Conservation (phyloP, 2,113 vertebrate genomes). For the Ancistrus triradiatus region DNA sequence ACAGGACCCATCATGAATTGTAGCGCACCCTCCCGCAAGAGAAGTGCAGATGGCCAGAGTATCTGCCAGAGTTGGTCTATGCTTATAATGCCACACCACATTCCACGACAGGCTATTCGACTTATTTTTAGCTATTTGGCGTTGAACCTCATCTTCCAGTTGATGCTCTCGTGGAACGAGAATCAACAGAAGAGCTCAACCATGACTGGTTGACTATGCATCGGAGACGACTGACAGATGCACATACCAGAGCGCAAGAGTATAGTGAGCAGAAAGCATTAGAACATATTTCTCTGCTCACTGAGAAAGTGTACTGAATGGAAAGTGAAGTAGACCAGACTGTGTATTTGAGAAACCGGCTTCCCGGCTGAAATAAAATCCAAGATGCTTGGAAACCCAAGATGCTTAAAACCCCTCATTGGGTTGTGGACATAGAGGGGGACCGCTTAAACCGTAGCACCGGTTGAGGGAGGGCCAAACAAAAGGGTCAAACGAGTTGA, state of each 20-base stretch:
- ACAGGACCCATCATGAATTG: background rate
- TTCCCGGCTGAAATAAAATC: slow-evolving; percentile 5
- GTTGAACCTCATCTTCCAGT: background rate
- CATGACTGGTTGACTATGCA: background rate
- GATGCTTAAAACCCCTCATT: too few relatives aligned
- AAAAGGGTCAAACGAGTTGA: background rate
- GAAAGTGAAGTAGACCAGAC: background rate
- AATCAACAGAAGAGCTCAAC: background rate
- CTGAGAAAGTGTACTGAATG: slow-evolving; percentile 12
- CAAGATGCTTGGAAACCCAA: slow-evolving; percentile 21
- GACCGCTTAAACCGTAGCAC: background rate
- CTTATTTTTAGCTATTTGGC: background rate
- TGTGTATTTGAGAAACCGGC: slow-evolving; percentile 2
- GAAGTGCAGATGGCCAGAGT: background rate
- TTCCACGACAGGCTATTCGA: background rate
- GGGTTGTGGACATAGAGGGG: slow-evolving; percentile 11
- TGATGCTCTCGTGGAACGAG: background rate
- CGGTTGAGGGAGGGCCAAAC: background rate
- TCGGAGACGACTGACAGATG: background rate
- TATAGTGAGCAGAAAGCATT: slow-evolving; percentile 1
- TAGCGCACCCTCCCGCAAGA: background rate
- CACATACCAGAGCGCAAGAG: slow-evolving; percentile 2
- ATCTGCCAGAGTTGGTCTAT: background rate
- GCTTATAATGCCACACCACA: background rate
- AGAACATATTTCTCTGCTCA: background rate